phyloP scores from a whole-genome alignment of 1,140 invertebrate species.

The Hestina assimilis region DNA sequence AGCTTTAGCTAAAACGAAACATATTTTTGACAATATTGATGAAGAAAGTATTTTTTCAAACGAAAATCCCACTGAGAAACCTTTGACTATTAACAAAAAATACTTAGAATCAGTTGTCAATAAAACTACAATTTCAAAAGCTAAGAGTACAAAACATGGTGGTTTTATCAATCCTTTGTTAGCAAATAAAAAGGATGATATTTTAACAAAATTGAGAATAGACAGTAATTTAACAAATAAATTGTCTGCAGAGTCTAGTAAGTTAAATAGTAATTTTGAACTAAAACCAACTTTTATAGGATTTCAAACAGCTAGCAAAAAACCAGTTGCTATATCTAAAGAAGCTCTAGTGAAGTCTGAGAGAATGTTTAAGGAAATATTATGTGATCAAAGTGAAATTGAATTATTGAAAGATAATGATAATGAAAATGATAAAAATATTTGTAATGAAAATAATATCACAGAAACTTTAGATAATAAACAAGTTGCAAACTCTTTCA shows the following conservation, averaged over 20 bases:
- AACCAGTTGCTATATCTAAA: slow-evolving; percentile 39
- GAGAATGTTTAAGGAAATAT: slow-evolving; percentile 22
- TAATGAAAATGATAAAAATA: slow-evolving; percentile 1
- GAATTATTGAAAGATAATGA: neutral
- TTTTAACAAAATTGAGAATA: neutral
- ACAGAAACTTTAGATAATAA: neutral
- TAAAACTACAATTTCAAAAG: neutral
- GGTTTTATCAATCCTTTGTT: neutral
- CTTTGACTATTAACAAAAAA: neutral
- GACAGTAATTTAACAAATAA: too few relatives aligned
- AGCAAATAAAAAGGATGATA: neutral
- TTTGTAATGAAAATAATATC: slow-evolving; percentile 2
- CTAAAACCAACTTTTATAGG: neutral
- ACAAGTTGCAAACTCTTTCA: neutral
- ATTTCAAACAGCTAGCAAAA: slow-evolving; percentile 22
- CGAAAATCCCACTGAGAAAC: neutral
- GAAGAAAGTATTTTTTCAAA: neutral
- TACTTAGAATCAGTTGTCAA: neutral
- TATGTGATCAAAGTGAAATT: neutral
- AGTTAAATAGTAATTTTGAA: neutral
- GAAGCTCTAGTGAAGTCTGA: slow-evolving; percentile 24
- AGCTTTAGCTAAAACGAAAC: slow-evolving; percentile 38
- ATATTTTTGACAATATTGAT: slow-evolving; percentile 37
- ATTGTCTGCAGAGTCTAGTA: neutral
- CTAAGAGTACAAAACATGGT: neutral